These are phyloP conservation scores for Berghia stephanieae DNA, from an alignment of 1,140 invertebrate species.

Conservation along the genomic window DNA sequence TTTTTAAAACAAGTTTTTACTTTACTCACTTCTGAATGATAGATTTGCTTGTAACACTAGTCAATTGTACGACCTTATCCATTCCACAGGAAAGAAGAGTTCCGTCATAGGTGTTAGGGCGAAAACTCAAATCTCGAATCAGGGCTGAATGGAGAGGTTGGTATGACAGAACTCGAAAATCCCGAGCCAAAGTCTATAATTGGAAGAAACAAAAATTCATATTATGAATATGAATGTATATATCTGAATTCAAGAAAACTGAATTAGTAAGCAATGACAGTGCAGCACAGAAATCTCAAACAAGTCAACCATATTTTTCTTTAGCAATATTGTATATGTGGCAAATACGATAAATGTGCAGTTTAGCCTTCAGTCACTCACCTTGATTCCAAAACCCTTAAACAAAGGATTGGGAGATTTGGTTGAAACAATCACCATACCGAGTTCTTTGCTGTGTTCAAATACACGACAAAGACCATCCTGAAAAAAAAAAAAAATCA, in stretches of 20 bases:
- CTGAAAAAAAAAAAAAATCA: neutral
- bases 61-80: slow-evolving; percentile 18
- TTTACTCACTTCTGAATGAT: slow-evolving; percentile 27
- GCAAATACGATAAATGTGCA: neutral
- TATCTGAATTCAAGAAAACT: no score
- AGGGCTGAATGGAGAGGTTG: slow-evolving; percentile 23
- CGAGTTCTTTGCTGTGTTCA: slow-evolving; percentile 7
- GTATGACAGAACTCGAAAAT: slow-evolving; percentile 24
- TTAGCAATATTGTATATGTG: no score
- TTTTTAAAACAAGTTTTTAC: no score
- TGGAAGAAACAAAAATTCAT: neutral
- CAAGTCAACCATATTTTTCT: no score
- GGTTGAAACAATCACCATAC: slow-evolving; percentile 15
- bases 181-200: slow-evolving; percentile 15
- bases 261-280: no score
- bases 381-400: slow-evolving; percentile 30
- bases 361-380: neutral
- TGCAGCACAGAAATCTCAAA: no score
- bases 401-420: slow-evolving; percentile 24
- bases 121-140: slow-evolving; percentile 25
- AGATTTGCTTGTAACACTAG: slow-evolving; percentile 14
- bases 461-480: slow-evolving; percentile 26
- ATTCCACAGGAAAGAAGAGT: slow-evolving; percentile 14
- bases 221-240: neutral
- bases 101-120: slow-evolving; percentile 12